Conservation (phyloP, 2,113 vertebrate genomes). For the Ancistrus triradiatus region DNA sequence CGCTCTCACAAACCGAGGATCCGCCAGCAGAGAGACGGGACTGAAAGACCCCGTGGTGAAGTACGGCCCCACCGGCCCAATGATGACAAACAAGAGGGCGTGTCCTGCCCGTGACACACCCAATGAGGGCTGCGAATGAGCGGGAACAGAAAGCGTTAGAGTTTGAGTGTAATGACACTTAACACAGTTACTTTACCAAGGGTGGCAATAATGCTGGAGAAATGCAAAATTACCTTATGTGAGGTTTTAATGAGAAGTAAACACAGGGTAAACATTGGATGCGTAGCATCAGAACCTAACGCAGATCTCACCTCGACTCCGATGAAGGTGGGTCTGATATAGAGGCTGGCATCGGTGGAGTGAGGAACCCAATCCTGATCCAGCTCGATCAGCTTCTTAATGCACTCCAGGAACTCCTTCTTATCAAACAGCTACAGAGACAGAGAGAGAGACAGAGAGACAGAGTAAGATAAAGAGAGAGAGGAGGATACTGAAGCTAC, state of each 20-base stretch:
- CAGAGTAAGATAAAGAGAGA: no score
- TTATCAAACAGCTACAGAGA: slow-evolving; percentile 75
- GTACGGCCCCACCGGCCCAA: slow-evolving; percentile 81
- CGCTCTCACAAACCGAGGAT: slow-evolving; percentile 76
- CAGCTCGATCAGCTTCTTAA: slow-evolving; percentile 75
- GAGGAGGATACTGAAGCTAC: no score
- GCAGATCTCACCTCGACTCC: slow-evolving; percentile 73
- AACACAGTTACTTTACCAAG: no score
- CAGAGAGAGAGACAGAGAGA: no score
- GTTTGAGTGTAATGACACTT: no score
- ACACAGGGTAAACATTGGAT: not conserved
- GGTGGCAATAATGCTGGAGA: no score
- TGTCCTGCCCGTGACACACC: slow-evolving; percentile 65
- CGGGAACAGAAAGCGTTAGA: not conserved
- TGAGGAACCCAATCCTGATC: slow-evolving; percentile 85
- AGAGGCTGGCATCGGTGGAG: slow-evolving; percentile 74
- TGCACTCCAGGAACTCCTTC: slow-evolving; percentile 74
- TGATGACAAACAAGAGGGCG: slow-evolving; percentile 79
- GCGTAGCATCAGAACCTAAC: not conserved
- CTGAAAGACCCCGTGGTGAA: slow-evolving; percentile 76
- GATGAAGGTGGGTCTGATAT: slow-evolving; percentile 82
- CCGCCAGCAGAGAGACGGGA: slow-evolving; percentile 80
- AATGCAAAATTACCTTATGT: no score
- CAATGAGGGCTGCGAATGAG: slow-evolving; percentile 70
- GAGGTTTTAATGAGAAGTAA: not conserved